Base-by-base conservation (phyloP, 2,888 invertebrate genomes). In the Merodon equestris region DNA sequence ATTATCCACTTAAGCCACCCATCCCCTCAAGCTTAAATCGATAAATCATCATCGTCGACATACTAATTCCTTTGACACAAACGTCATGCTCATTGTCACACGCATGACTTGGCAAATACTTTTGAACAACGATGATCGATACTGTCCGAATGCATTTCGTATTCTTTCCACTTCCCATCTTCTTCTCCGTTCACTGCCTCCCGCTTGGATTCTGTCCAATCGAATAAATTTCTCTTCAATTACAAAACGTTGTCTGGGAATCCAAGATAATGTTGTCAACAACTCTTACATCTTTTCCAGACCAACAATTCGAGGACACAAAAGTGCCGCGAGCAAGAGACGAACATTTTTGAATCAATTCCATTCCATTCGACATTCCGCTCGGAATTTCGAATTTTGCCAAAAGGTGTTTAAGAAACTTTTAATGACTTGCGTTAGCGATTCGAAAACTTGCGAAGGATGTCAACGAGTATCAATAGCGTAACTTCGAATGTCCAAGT, bases 361-460 rank as follows among this genome's bases (percentile, higher is more conserved):
- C 61, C 47, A 40, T 71, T 63, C 40, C 56, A 44, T 50, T 18
- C 50, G 40, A 56, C 15, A 36, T 27, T 19, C 47, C 61, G 18
- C 9, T 9, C 4, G 45, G 19, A 63, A 53, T 60, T 60, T 18
- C 15, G 27, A 14, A 27, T 27, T 27, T 27, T 4, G 27, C 7
- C 53, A 57, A 57, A 74, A 61, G 63, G 47, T 54, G 54, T 51
- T 70, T 67, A 44, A 57, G 48, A 77, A 67, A 68, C 50, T 72
- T 61, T 72, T 72, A 77, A 77, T 66, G 56, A 60, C 66, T 66
- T 56, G 64, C 64, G 58, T 64, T 76, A 71, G 58, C 64, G 60
- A 51, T 64, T 64, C 38, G 15, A 36, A 44, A 60, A 48, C 54
- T 14, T 53, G 63, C 58, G 47, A 19, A 44, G 44, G 57, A 19